Evolutionary conservation across 2,113 vertebrate species (phyloP).

Genomic region (Accipiter virgatus): DNA sequence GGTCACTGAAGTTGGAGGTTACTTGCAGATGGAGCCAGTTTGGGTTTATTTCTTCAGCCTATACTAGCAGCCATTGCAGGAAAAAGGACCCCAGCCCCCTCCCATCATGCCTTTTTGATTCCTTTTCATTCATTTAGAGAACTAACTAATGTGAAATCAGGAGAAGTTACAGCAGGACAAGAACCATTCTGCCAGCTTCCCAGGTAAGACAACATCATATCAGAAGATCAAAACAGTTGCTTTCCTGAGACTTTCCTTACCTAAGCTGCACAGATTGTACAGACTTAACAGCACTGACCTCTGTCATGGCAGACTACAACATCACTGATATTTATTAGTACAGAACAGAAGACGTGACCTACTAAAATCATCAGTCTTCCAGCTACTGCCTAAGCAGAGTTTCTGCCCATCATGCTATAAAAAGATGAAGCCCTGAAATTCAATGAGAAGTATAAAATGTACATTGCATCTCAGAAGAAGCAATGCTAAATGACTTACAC

Average conservation of each 20-base stretch:
- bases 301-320: background rate
- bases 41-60: background rate
- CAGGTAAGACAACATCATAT: background rate
- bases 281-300: background rate
- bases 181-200: background rate
- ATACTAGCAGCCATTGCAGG: background rate
- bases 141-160: background rate
- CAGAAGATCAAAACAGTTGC: background rate
- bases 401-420: background rate
- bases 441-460: conserved; percentile 4
- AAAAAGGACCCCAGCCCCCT: background rate
- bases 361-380: background rate
- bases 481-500: background rate
- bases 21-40: background rate
- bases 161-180: background rate
- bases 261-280: background rate
- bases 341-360: background rate
- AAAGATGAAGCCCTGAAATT: conserved; percentile 18
- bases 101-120: background rate
- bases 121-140: background rate
- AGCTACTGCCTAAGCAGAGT: background rate
- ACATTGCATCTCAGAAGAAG: background rate
- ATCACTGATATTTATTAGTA: background rate
- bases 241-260: background rate
- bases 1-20: background rate